These are phyloP conservation scores for Apis mellifera DNA, from an alignment of 1,140 invertebrate genomes.

Conservation along the genomic window DNA sequence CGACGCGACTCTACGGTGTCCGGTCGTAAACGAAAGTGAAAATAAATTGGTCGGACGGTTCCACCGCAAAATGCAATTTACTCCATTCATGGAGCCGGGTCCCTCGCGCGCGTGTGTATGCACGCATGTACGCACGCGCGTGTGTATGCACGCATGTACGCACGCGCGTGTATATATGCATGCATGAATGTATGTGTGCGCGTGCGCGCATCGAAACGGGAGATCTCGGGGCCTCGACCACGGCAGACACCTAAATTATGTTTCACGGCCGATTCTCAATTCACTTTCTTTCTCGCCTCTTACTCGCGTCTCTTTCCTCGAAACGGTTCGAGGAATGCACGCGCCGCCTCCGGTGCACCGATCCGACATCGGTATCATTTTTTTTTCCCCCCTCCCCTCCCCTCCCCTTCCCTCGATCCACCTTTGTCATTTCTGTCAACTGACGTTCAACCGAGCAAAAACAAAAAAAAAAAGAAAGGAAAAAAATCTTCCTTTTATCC, in stretches of 20 bases:
- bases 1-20: background rate
- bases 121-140: background rate
- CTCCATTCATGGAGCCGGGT: constrained; percentile 50
- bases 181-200: too few species aligned
- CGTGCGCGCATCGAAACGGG: background rate
- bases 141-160: too few species aligned
- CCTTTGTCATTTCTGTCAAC: too few species aligned
- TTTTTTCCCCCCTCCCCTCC: too few species aligned
- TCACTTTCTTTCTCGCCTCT: constrained; percentile 26
- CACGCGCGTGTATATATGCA: background rate
- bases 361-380: too few species aligned
- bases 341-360: too few species aligned
- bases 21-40: constrained; percentile 57
- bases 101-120: constrained; percentile 9
- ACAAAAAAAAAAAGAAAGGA: background rate
- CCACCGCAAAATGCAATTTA: constrained; percentile 56
- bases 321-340: background rate
- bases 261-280: constrained; percentile 25
- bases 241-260: constrained; percentile 52
- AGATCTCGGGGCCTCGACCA: background rate
- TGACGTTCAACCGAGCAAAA: background rate
- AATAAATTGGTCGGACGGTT: constrained; percentile 56
- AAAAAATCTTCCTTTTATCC: too few species aligned
- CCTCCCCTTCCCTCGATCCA: too few species aligned
- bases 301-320: background rate